Evolutionary conservation across 2,113 vertebrate genomes (phyloP).

Genomic region (Xiphophorus maculatus): DNA sequence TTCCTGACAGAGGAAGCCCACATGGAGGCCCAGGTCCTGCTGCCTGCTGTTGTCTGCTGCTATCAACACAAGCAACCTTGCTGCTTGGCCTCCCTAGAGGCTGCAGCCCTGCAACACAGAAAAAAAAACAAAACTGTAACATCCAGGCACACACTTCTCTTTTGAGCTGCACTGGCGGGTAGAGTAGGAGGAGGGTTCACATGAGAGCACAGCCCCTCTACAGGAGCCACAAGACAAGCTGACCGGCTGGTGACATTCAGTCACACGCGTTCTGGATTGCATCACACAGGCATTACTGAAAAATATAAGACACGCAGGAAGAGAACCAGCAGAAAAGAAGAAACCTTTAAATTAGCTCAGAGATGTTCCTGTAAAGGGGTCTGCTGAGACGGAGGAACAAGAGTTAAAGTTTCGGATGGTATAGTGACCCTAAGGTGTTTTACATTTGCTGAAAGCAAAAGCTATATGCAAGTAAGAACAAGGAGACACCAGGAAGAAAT

Average conservation of each 20-base stretch:
- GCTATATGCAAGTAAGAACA: not conserved
- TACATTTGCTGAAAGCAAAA: not conserved
- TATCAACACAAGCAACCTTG: conserved; percentile 82
- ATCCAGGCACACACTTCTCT: conserved; percentile 57
- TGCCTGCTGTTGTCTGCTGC: conserved; percentile 62
- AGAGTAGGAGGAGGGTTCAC: conserved; percentile 70
- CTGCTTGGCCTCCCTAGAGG: conserved; percentile 77
- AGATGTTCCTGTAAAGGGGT: conserved; percentile 6
- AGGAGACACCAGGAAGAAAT: conserved; percentile 27
- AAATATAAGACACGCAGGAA: conserved; percentile 13
- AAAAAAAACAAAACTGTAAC: conserved; percentile 17
- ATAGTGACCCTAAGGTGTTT: not conserved
- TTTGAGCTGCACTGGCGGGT: conserved; percentile 47
- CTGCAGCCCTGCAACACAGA: conserved; percentile 54
- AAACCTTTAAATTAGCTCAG: conserved; percentile 6
- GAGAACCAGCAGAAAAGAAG: conserved; percentile 19
- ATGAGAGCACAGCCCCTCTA: conserved; percentile 68
- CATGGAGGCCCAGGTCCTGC: conserved; percentile 78
- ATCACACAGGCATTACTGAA: conserved; percentile 32
- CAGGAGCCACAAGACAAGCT: conserved; percentile 65
- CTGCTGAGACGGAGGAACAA: conserved; percentile 6
- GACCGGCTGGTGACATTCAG: conserved; percentile 65
- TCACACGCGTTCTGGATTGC: conserved; percentile 25
- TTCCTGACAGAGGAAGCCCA: conserved; percentile 87
- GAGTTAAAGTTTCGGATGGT: conserved; percentile 5